Base-by-base conservation (phyloP, 2,888 invertebrate species). In the Ennomos fuscantarius region DNA sequence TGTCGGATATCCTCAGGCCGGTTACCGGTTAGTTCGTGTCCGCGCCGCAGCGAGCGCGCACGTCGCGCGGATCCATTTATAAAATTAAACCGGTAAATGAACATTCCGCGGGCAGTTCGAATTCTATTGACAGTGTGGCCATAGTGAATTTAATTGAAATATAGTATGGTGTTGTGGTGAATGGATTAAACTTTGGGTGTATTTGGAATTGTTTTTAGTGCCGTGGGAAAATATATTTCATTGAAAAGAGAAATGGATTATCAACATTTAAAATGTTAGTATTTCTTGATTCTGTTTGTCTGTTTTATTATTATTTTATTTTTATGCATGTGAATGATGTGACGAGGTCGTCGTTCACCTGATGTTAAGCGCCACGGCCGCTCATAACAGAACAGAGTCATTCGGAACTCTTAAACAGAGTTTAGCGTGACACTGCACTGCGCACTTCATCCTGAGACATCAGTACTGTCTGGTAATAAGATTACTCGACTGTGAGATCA, bases 1-100 rank as follows among this genome's bases (percentile, higher is more conserved):
- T 88, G 86, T 79, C 89, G 90, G 90, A 90, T 84, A 85, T 85
- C 84, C 87, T 83, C 79, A 74, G 73, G 69, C 67, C 75, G 69
- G 69, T 66, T 74, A 69, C 68, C 75, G 69, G 84, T 82, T 89
- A 89, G 91, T 90, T 83, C 84, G 77, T 76, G 82, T 86, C 88
- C 85, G 87, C 69, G 80, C 83, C 86, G 86, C 86, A 69, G 59
- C 68, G 78, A 80, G 87, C 85, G 87, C 75, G 83, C 86, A 88
- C 89, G 90, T 69, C 66, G 53, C 31, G 40, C 76, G 71, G 68
- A 73, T 80, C 79, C 75, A 75, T 78, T 78, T 81, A 76, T 74
- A 79, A 81, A 83, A 78, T 79, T 76, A 70, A 73, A 63, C 66
- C 56, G 50, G 60, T 74, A 77, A 79, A 76, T 72, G 72, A 73